Conservation (phyloP, 2,888 invertebrate species). For the Nymphalis c-album region DNA sequence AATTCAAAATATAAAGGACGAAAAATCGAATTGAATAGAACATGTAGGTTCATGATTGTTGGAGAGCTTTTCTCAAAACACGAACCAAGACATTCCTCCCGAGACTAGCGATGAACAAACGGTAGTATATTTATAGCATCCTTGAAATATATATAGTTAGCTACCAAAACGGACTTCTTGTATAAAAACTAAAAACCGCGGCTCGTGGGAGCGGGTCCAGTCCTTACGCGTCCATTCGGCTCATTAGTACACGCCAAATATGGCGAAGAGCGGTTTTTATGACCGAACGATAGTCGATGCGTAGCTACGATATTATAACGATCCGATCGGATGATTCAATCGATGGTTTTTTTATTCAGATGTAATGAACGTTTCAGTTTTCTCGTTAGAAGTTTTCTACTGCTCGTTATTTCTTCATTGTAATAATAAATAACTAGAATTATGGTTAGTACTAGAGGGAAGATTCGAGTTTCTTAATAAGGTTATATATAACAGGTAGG, state of each 20-base stretch:
- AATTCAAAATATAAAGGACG: too few relatives aligned
- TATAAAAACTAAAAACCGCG: constrained; percentile 37
- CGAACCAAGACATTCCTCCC: neutral
- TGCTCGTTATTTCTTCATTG: constrained; percentile 11
- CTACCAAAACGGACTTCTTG: constrained; percentile 33
- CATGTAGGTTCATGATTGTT: too few relatives aligned
- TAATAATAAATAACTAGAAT: neutral
- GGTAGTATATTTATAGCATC: constrained; percentile 34
- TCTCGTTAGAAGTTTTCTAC: constrained; percentile 9
- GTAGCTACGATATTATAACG: constrained; percentile 44
- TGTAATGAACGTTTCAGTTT: constrained; percentile 23
- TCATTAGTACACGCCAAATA: constrained; percentile 67
- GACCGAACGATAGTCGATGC: constrained; percentile 29
- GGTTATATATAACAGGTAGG: too few relatives aligned
- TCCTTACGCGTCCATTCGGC: constrained; percentile 49
- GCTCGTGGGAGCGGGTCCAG: constrained; percentile 61
- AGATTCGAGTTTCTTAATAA: too few relatives aligned
- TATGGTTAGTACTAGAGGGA: too few relatives aligned
- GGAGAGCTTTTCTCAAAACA: neutral
- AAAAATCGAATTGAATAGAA: too few relatives aligned
- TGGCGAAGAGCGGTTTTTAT: constrained; percentile 54
- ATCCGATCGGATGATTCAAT: constrained; percentile 45
- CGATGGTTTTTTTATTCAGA: constrained; percentile 35
- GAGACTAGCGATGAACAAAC: neutral
- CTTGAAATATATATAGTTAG: constrained; percentile 31